These are phyloP conservation scores for Lanius ludovicianus DNA, from an alignment of 2,113 vertebrate species.

Conservation along the genomic window DNA sequence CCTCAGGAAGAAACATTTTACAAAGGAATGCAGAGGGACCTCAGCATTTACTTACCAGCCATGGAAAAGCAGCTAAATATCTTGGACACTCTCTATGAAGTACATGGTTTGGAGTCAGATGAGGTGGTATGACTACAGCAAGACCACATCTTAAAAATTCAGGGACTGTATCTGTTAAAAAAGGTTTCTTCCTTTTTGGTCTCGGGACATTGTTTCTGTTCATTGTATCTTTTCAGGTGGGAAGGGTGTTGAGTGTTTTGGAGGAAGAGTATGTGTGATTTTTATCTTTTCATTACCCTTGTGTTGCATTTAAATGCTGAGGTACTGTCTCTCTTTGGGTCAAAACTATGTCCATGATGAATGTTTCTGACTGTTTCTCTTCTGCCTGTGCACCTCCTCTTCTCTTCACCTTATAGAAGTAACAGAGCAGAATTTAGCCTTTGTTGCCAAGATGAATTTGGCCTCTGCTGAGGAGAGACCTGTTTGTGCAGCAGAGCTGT, in stretches of 20 bases:
- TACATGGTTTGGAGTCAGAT: slow-evolving; percentile 93
- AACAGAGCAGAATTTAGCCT: slow-evolving; percentile 2
- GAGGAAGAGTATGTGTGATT: background rate
- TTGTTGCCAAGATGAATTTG: background rate
- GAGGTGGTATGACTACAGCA: slow-evolving; percentile 87
- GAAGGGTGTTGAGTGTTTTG: slow-evolving; percentile 18
- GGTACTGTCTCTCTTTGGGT: slow-evolving; percentile 60
- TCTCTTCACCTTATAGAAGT: background rate
- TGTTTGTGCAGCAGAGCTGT: accelerated
- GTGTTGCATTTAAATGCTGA: slow-evolving; percentile 63
- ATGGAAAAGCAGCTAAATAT: slow-evolving; percentile 92
- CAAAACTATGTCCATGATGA: background rate
- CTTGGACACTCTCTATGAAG: slow-evolving; percentile 90
- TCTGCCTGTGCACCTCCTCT: background rate
- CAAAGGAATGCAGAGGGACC: slow-evolving; percentile 86
- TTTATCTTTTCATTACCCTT: background rate
- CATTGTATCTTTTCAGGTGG: background rate
- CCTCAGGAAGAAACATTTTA: slow-evolving; percentile 85
- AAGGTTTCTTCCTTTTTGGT: background rate
- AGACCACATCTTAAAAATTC: slow-evolving; percentile 48
- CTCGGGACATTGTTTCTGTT: slow-evolving; percentile 31
- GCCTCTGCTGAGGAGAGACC: background rate
- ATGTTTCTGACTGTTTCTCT: background rate
- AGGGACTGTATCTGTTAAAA: slow-evolving; percentile 68
- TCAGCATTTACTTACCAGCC: slow-evolving; percentile 89